phyloP scores from a whole-genome alignment of 2,113 vertebrate species.

The Pterocles burchelli region DNA sequence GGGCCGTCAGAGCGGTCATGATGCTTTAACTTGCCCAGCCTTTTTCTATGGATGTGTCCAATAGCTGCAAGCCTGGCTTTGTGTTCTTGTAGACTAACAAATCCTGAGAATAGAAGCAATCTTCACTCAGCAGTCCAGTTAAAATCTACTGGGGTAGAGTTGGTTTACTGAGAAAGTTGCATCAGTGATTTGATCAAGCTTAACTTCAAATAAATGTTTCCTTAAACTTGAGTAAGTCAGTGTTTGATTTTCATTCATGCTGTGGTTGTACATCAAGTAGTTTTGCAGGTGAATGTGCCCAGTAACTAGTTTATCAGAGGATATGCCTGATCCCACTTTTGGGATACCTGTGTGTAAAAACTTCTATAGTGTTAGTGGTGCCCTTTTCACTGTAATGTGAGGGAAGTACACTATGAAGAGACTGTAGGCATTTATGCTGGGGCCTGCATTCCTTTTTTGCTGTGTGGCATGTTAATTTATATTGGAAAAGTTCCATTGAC shows the following conservation, averaged over 20 bases:
- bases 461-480: background rate
- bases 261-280: background rate
- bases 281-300: background rate
- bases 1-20: background rate
- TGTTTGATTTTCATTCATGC: background rate
- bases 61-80: background rate
- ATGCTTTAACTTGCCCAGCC: background rate
- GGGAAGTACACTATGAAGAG: background rate
- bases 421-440: background rate
- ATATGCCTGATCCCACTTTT: background rate
- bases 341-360: background rate
- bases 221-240: background rate
- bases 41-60: background rate
- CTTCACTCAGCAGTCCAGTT: background rate
- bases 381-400: background rate
- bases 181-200: background rate
- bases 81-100: background rate
- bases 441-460: background rate
- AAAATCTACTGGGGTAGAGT: background rate
- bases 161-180: background rate
- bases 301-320: background rate
- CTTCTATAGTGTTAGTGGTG: background rate
- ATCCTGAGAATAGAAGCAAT: background rate
- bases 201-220: background rate
- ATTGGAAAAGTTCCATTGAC: background rate